A percentile compares a stretch with the other conserved stretches of the same genome.
Evolutionary conservation across 2,888 invertebrate genomes (phyloP).

Genomic region (Agriopis aurantiaria): DNA sequence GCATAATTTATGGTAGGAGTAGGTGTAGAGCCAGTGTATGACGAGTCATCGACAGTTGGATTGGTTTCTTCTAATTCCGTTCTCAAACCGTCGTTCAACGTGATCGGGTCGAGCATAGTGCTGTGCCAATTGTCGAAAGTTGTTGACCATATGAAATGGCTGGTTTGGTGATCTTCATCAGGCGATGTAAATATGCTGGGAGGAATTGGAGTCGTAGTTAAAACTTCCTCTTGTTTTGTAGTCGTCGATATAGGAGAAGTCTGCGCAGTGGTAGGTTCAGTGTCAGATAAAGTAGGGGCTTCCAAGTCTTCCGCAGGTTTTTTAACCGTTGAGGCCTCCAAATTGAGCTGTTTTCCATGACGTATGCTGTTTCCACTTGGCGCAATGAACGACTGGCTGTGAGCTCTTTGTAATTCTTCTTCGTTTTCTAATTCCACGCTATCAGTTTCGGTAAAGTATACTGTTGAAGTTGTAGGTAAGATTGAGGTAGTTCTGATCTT

Average conservation of each 20-base stretch:
- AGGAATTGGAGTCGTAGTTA: conserved; percentile 62
- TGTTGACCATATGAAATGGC: conserved; percentile 78
- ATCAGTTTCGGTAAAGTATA: conserved; percentile 77
- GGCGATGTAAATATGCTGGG: conserved; percentile 74
- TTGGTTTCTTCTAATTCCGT: conserved; percentile 63
- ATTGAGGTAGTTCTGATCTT: conserved; percentile 66
- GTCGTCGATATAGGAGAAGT: conserved; percentile 67
- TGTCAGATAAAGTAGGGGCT: conserved; percentile 70
- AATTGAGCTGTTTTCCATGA: conserved; percentile 74
- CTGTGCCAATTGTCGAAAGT: conserved; percentile 88
- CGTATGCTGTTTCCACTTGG: conserved; percentile 82
- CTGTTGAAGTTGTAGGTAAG: conserved; percentile 66
- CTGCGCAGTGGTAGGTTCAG: conserved; percentile 64
- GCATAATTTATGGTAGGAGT: conserved; percentile 63
- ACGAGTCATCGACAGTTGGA: conserved; percentile 39
- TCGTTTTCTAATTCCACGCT: conserved; percentile 84
- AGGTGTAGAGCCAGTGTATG: conserved; percentile 53
- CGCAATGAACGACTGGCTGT: conserved; percentile 89
- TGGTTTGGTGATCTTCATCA: conserved; percentile 75
- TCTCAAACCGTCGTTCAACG: conserved; percentile 89
- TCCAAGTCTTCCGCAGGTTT: conserved; percentile 78
- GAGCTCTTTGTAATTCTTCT: conserved; percentile 89
- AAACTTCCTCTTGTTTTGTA: conserved; percentile 62
- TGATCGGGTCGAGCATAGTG: conserved; percentile 90
- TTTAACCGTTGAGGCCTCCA: conserved; percentile 60